Evolutionary conservation across 2,113 vertebrate genomes (phyloP), one percentile per base, ranked within the genome.

Genomic region (Onychostoma macrolepis): DNA sequence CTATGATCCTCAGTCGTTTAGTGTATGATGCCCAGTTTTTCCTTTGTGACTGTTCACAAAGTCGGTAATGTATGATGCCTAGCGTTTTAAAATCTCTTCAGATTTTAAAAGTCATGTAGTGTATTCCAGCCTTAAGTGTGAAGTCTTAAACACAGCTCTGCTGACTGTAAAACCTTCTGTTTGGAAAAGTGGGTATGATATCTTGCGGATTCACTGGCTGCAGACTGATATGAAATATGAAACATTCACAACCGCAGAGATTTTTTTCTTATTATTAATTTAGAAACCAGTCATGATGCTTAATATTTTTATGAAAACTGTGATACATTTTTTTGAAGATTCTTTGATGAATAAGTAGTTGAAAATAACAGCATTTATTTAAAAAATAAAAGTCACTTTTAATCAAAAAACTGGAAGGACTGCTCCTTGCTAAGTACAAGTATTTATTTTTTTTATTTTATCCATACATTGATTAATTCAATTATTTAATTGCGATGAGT

Each of bases 181-280:
- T 53, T 50, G 26, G 43, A 50, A 43, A 76, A 76, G 4, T 28
- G n/a, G 11, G 12, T 50, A 45, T 77, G 75, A 53, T 77, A 30
- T 77, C 8, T 77, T 21, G 75, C n/a, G 19, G 13, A 48, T 38
- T 24, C 19, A 72, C 69, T 72, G 17, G 36, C 33, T 77, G 43
- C 45, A 28, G 75, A 30, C 45, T 50, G 75, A 28, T 30, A 19
- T 77, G 7, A 77, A 77, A 50, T 77, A 77, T 50, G 15, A 50
- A 77, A 77, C 7, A 19, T 30, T 77, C 26, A 77, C 45, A 77
- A 30, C 13, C 21, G 45, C 43, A 77, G 75, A 77, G n/a, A 77
- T 28, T 4, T 77, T 43, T 50, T 56, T 56, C 53, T 56, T 56
- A 7, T 53, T 50, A 4, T 24, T 56, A 56, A 21, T 56, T 13